Evolutionary conservation across 2,113 vertebrate species (phyloP).

Genomic region (Ictalurus punctatus): DNA sequence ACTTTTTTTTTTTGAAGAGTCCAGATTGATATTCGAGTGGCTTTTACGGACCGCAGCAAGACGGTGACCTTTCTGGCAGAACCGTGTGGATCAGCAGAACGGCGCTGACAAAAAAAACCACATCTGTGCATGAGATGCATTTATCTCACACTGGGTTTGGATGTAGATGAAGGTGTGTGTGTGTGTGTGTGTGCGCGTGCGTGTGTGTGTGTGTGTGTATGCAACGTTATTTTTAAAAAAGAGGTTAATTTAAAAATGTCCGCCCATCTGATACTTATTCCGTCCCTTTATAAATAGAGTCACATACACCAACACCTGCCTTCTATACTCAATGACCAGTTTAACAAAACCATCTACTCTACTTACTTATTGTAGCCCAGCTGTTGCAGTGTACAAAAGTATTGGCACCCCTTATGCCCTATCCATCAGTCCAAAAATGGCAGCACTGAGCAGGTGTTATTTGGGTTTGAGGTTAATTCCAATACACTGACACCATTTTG

Average conservation of each 20-base stretch:
- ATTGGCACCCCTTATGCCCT: background rate
- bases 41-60: slow-evolving; percentile 56
- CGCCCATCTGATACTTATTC: background rate
- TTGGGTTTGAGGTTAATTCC: background rate
- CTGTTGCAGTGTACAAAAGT: background rate
- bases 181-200: slow-evolving; percentile 16
- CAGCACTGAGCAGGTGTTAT: background rate
- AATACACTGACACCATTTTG: background rate
- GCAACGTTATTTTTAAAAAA: slow-evolving; percentile 26
- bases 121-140: slow-evolving; percentile 58
- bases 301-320: slow-evolving; percentile 17
- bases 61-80: slow-evolving; percentile 63
- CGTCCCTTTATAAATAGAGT: slow-evolving; percentile 1
- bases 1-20: slow-evolving; percentile 7
- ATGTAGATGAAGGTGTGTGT: background rate
- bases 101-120: slow-evolving; percentile 28
- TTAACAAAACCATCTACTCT: background rate
- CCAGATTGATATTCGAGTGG: slow-evolving; percentile 46
- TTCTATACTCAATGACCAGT: background rate
- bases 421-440: background rate
- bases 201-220: slow-evolving; percentile 6
- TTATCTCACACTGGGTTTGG: slow-evolving; percentile 58
- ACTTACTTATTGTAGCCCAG: background rate
- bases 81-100: slow-evolving; percentile 58
- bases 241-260: background rate